Evolutionary conservation across 2,113 vertebrate species (phyloP).

Genomic region (Mystacornis crossleyi): DNA sequence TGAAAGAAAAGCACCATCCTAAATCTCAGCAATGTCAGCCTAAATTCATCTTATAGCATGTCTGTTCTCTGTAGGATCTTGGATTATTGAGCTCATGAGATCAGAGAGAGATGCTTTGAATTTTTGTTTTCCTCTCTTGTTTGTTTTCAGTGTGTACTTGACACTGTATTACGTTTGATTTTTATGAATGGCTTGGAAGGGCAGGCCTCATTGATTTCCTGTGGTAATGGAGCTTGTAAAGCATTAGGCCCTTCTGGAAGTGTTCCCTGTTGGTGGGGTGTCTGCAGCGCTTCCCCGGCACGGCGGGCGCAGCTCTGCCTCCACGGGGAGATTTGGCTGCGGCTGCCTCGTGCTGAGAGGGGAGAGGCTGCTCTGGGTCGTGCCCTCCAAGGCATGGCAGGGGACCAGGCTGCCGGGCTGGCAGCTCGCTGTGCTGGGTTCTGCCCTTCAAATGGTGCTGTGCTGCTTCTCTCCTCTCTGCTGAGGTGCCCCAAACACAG

Average conservation of each 20-base stretch:
- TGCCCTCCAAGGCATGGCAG: background rate
- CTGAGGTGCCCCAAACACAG: background rate
- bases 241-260: background rate
- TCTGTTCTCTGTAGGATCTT: background rate
- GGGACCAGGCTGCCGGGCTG: background rate
- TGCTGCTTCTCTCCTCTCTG: background rate
- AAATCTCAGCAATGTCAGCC: background rate
- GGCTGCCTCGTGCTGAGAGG: background rate
- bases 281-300: accelerated
- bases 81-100: background rate
- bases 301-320: background rate
- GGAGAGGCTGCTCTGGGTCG: background rate
- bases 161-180: background rate
- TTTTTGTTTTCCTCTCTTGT: background rate
- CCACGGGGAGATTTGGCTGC: accelerated
- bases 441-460: background rate
- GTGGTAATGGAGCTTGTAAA: background rate
- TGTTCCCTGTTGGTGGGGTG: background rate
- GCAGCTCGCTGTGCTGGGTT: background rate
- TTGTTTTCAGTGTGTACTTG: background rate
- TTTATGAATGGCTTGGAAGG: background rate
- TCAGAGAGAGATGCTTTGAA: background rate
- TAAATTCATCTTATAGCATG: background rate
- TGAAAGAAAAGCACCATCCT: background rate
- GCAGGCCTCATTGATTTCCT: background rate